Evolutionary conservation across 2,797 vertebrate species (phyloP).

Genomic region (Loris lydekkerianus): DNA sequence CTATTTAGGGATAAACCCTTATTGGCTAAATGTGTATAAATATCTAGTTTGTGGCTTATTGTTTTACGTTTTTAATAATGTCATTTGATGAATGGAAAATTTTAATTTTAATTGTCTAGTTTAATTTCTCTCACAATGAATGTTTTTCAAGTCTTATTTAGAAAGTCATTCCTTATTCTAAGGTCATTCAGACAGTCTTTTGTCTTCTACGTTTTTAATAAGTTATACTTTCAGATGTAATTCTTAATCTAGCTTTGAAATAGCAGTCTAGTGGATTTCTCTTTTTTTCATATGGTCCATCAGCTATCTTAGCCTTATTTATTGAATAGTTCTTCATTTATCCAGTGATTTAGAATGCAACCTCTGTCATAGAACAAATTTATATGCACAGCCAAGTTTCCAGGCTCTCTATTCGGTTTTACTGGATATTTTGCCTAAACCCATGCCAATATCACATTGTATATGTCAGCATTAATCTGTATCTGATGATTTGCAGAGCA

Average conservation of each 20-base stretch:
- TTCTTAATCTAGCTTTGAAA: not conserved
- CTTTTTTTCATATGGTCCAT: not conserved
- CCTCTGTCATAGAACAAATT: not conserved
- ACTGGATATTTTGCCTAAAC: not conserved
- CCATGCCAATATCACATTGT: not conserved
- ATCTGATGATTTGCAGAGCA: not conserved
- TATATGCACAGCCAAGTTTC: not conserved
- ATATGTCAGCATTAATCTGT: not conserved
- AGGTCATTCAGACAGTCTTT: not conserved
- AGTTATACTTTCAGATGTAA: not conserved
- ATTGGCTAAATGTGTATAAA: not conserved
- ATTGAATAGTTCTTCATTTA: not conserved
- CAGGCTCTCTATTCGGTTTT: not conserved
- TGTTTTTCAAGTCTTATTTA: not conserved
- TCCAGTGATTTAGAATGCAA: not conserved
- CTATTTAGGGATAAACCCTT: not conserved
- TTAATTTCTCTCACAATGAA: not conserved
- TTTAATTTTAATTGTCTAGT: conserved; percentile 2
- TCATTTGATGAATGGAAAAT: not conserved
- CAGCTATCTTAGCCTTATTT: not conserved
- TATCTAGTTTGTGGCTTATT: not conserved
- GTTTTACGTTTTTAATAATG: not conserved
- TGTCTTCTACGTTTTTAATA: not conserved
- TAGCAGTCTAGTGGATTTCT: not conserved
- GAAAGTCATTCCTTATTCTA: not conserved